Percentiles rank a stretch among this genome's conserved stretches.
Conservation (phyloP, 1,140 invertebrate species). For the Platorchestia sp. region DNA sequence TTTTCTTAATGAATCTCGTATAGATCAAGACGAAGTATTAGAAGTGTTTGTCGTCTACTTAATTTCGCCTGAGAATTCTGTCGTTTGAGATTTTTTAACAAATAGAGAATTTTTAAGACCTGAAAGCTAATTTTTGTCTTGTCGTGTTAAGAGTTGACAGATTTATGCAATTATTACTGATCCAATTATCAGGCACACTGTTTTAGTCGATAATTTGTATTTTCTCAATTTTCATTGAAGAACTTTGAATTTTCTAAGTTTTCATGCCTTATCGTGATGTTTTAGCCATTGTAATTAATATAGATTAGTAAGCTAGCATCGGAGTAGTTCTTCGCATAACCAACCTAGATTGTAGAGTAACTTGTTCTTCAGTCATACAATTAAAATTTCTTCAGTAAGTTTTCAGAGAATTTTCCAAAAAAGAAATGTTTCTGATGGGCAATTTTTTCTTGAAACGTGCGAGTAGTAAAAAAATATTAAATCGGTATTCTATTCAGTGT, state of each 20-base stretch:
- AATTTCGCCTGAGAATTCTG: neutral
- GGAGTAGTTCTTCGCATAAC: neutral
- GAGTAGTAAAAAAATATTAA: no score
- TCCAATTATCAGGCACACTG: no score
- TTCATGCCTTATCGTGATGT: neutral
- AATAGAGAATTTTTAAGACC: neutral
- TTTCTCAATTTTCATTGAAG: neutral
- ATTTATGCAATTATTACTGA: no score
- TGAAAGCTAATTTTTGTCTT: neutral
- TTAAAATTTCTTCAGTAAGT: no score
- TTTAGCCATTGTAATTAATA: neutral
- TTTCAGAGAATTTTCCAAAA: no score
- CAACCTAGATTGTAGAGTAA: neutral
- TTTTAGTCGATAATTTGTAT: neutral
- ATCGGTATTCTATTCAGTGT: no score
- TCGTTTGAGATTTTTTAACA: neutral
- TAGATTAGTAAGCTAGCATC: neutral
- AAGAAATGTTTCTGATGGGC: no score
- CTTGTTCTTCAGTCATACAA: neutral
- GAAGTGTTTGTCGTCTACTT: neutral
- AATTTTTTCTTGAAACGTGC: no score
- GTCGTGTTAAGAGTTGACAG: no score
- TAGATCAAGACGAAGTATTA: no score
- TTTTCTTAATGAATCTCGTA: no score
- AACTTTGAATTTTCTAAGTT: neutral